Base-by-base conservation (phyloP, 2,113 vertebrate species). In the Myrmecobius fasciatus region DNA sequence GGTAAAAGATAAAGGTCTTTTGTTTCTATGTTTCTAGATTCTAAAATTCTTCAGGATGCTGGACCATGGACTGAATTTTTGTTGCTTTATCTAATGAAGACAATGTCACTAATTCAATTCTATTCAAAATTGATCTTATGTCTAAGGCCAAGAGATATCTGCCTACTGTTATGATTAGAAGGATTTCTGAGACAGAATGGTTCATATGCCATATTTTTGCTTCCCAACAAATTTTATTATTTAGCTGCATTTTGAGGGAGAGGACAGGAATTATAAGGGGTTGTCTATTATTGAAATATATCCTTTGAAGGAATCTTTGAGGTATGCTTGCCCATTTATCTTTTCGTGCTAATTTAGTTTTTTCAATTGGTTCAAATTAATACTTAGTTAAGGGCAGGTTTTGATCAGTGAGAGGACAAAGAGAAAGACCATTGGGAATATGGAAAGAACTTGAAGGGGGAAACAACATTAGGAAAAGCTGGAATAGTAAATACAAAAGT, bases 221-320 rank as follows among this genome's bases (percentile, higher is more conserved):
- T 49, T n/a, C 91, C 28, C 96, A 52, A 94, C 43, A 88, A 92
- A 94, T 56, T 92, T 95, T 49, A 22, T 53, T 95, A 94, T 56
- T 91, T 95, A 48, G 10, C 53, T 95, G 92, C 54, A 31, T 49
- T 96, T 89, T 26, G 92, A 22, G 92, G 89, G 53, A 25, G 94
- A 56, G 52, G 6, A 56, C 54, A 22, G 92, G 60, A 91, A 91
- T 10, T 89, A 25, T 92, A 90, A 94, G 8, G 60, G 4, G n/a
- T 75, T n/a, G 60, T n/a, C 12, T 6, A 75, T 36, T n/a, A 92
- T 51, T 95, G 51, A 92, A 52, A 48, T 22, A 52, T 53, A 31
- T 3, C 94, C 10, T 47, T 83, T 12, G n/a, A 17, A 89, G 28
- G 8, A 90, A 43, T 53, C 56, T 93, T n/a, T 24, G 91, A 60